These are phyloP conservation scores for Pedionomus torquatus DNA, from an alignment of 2,113 vertebrate species.

Conservation along the genomic window DNA sequence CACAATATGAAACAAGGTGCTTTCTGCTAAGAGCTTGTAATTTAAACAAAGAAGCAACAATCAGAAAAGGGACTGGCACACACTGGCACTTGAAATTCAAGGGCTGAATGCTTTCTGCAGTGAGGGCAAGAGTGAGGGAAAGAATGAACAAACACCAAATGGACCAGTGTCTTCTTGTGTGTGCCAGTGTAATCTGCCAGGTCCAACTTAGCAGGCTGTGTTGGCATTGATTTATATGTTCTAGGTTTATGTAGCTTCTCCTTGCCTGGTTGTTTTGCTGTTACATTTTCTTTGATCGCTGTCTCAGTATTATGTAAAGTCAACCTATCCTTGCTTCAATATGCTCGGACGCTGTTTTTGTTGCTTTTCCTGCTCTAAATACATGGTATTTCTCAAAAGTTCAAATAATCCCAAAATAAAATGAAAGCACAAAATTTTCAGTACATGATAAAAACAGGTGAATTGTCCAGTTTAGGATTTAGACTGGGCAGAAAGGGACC, in stretches of 20 bases:
- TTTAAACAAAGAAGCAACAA: background rate
- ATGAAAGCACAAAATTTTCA: background rate
- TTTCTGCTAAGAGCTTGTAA: constrained; percentile 9
- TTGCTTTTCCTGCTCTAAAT: background rate
- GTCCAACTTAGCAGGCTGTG: background rate
- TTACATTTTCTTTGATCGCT: background rate
- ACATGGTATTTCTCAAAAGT: background rate
- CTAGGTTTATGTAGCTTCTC: background rate
- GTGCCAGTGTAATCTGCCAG: background rate
- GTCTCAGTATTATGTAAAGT: background rate
- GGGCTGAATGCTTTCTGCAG: background rate
- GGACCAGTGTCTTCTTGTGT: background rate
- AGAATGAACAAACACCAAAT: background rate
- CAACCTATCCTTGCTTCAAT: accelerated
- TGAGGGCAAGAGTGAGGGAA: background rate
- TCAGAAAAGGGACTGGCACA: background rate
- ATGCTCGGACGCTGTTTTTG: accelerated
- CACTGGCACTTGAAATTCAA: background rate
- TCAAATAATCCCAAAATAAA: background rate
- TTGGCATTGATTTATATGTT: background rate
- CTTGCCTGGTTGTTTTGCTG: background rate
- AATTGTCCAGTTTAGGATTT: background rate
- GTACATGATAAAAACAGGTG: background rate
- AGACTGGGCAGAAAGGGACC: background rate
- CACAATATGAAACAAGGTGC: constrained; percentile 11